phyloP scores from a whole-genome alignment of 1,140 invertebrate genomes.

The Sesamia nonagrioides region DNA sequence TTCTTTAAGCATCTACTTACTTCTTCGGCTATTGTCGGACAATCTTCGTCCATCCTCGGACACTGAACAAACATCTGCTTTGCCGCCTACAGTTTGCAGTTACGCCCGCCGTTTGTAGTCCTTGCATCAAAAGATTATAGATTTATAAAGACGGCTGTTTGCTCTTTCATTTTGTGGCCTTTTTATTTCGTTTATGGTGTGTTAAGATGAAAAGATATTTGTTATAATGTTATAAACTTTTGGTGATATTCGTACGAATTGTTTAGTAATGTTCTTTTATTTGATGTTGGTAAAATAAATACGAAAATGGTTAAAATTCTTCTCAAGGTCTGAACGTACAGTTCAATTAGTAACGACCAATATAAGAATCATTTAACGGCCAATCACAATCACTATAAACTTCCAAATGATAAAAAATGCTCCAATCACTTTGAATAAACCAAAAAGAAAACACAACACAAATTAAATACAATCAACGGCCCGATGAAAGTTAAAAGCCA shows the following conservation, averaged over 20 bases:
- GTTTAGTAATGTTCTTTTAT: background rate
- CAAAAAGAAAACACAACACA: conserved; percentile 23
- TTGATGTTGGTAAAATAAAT: background rate
- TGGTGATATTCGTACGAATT: background rate
- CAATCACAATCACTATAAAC: conserved; percentile 38
- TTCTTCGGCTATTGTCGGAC: conserved; percentile 17
- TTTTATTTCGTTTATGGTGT: background rate
- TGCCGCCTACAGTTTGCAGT: conserved; percentile 61
- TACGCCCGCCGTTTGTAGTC: conserved; percentile 16
- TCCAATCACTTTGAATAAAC: conserved; percentile 19
- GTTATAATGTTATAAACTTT: background rate
- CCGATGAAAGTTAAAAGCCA: conserved; percentile 53
- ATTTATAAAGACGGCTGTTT: conserved; percentile 22
- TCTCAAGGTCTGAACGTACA: background rate
- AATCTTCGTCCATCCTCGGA: background rate
- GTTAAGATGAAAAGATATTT: background rate
- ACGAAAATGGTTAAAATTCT: conserved; percentile 20
- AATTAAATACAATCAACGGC: conserved; percentile 40
- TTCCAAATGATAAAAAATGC: conserved; percentile 29
- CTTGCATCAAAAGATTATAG: conserved; percentile 32
- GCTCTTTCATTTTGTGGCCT: conserved; percentile 16
- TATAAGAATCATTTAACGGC: conserved; percentile 12
- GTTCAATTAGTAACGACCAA: background rate
- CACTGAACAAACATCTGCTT: conserved; percentile 77
- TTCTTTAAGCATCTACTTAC: too few species aligned